These are phyloP conservation scores for Eristalis pertinax DNA, from an alignment of 2,888 invertebrate genomes.

Conservation along the genomic window DNA sequence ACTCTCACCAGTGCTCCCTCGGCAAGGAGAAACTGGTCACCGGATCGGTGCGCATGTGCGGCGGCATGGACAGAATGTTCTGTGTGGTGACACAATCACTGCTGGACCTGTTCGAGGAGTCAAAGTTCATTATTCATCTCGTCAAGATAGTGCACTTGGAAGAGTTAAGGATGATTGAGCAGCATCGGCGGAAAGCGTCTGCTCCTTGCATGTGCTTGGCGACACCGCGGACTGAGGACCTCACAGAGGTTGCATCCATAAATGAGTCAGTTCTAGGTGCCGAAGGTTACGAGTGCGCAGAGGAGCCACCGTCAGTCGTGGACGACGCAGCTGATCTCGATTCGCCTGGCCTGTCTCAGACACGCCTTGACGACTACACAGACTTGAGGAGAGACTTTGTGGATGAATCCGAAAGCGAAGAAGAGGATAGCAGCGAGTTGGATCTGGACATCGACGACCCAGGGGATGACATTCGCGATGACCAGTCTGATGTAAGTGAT, in stretches of 20 bases:
- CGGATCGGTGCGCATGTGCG: slow-evolving; percentile 78
- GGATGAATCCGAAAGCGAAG: slow-evolving; percentile 62
- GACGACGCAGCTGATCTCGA: slow-evolving; percentile 66
- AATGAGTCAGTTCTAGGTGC: slow-evolving; percentile 68
- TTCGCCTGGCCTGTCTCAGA: slow-evolving; percentile 72
- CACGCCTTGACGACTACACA: slow-evolving; percentile 47
- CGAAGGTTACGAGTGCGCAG: slow-evolving; percentile 30
- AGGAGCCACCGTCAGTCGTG: not conserved
- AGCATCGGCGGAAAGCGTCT: not conserved
- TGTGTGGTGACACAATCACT: slow-evolving; percentile 78
- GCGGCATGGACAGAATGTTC: slow-evolving; percentile 75
- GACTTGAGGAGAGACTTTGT: slow-evolving; percentile 37
- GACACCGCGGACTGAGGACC: not conserved
- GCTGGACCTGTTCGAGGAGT: slow-evolving; percentile 77
- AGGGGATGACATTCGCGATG: slow-evolving; percentile 26
- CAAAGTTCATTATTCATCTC: slow-evolving; percentile 76
- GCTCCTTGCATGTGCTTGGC: slow-evolving; percentile 37
- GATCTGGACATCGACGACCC: slow-evolving; percentile 13
- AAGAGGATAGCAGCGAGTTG: slow-evolving; percentile 63
- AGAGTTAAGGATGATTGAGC: not conserved
- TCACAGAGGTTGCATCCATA: slow-evolving; percentile 58
- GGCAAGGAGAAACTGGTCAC: slow-evolving; percentile 64
- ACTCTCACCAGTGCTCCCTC: slow-evolving; percentile 74
- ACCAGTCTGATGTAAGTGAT: not conserved
- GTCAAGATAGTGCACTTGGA: slow-evolving; percentile 39